phyloP scores from a whole-genome alignment of 2,888 invertebrate genomes.

The Lingula anatina region DNA sequence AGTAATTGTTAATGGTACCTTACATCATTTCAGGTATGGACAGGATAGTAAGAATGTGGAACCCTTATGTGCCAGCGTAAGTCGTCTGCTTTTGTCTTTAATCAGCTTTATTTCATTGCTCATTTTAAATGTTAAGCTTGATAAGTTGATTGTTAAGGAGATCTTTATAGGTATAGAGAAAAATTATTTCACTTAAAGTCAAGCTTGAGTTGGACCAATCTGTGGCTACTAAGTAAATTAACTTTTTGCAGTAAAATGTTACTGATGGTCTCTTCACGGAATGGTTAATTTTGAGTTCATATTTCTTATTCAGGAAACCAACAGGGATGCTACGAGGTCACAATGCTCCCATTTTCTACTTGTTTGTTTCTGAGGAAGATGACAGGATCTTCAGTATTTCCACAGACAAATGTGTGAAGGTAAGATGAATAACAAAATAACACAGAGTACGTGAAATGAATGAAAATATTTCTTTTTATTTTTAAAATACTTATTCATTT shows the following conservation, averaged over 20 bases:
- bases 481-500: no score
- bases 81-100: conserved; percentile 6
- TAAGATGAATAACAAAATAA: conserved; percentile 11
- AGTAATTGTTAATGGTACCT: no score
- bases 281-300: not conserved
- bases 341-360: conserved; percentile 49
- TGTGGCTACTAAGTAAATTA: not conserved
- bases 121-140: not conserved
- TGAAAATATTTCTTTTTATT: no score
- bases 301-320: conserved; percentile 37
- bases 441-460: no score
- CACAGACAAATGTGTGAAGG: conserved; percentile 51
- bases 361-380: conserved; percentile 50
- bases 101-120: not conserved
- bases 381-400: conserved; percentile 51
- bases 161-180: not conserved
- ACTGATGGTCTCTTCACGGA: not conserved
- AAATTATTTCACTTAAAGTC: not conserved
- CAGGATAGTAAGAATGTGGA: conserved; percentile 51
- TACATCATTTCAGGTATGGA: conserved; percentile 49
- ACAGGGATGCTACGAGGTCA: conserved; percentile 51
- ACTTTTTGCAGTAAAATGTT: not conserved
- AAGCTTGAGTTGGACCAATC: not conserved
- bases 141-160: not conserved
- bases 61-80: conserved; percentile 49